Conservation (phyloP, 64 coral and sea anemone genomes). For the Stichodactyla helianthus region DNA sequence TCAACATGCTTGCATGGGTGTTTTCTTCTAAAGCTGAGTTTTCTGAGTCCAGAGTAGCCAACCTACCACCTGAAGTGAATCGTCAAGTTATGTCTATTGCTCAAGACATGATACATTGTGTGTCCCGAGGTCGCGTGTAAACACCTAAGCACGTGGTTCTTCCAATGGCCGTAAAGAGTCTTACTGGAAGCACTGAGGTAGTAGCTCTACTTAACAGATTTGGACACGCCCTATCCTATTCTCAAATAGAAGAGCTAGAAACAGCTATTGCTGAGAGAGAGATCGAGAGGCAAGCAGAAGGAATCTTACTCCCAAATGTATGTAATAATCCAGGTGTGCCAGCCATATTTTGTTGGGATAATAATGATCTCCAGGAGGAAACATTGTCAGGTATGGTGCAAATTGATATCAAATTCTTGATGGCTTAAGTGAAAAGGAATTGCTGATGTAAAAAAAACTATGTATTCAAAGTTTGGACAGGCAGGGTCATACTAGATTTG, state of each 20-base stretch:
- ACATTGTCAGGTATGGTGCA: conserved; percentile 58
- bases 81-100: conserved; percentile 22
- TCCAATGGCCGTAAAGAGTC: conserved; percentile 47
- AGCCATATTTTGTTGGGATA: conserved; percentile 68
- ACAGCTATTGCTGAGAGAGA: conserved; percentile 46
- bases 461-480: too few relatives aligned
- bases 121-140: conserved; percentile 28
- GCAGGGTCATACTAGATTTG: too few relatives aligned
- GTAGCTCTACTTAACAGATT: conserved; percentile 51
- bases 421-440: too few relatives aligned
- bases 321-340: conserved; percentile 34
- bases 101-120: conserved; percentile 49
- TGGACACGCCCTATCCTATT: conserved; percentile 42
- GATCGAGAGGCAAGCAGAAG: conserved; percentile 26
- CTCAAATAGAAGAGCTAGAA: conserved; percentile 41
- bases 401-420: too few relatives aligned
- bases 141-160: conserved; percentile 41
- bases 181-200: conserved; percentile 44
- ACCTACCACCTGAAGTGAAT: conserved; percentile 11
- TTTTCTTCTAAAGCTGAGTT: conserved; percentile 20
- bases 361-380: conserved; percentile 56
- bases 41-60: neutral
- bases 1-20: conserved; percentile 27
- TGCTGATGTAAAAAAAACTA: too few relatives aligned
- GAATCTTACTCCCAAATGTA: conserved; percentile 40